Evolutionary conservation across 37 sponge, comb jelly and placozoan species (phyloP), one percentile per base, ranked within the genome.

Genomic region (Chondrilla cf. caribensis): DNA sequence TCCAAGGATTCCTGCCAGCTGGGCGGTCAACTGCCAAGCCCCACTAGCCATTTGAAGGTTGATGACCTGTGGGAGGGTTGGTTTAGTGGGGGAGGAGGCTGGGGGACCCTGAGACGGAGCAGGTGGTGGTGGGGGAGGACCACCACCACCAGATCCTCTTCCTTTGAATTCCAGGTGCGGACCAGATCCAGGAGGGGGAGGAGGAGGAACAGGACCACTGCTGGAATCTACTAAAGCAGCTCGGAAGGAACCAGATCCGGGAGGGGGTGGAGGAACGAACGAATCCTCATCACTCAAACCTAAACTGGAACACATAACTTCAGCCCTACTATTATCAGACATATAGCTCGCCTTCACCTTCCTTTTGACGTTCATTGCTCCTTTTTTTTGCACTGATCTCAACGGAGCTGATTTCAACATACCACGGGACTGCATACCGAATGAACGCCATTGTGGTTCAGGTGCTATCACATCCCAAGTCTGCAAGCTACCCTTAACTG

Each of bases 401-500:
- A n/a, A n/a, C n/a, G n/a, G n/a, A n/a, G n/a, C n/a, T n/a, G n/a
- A n/a, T n/a, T n/a, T n/a, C n/a, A n/a, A n/a, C n/a, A n/a, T n/a
- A n/a, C n/a, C n/a, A n/a, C n/a, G n/a, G n/a, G n/a, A n/a, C n/a
- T n/a, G n/a, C n/a, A n/a, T n/a, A n/a, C n/a, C n/a, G n/a, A n/a
- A n/a, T n/a, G n/a, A n/a, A n/a, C n/a, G n/a, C n/a, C n/a, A n/a
- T n/a, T n/a, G 51, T 14, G 51, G 67, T 32, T 31, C 25, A 39
- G 44, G 58, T 1, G 80, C 80, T 17, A 38, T n/a, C 7, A 82
- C 51, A 37, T 90, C 86, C 83, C 83, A 90, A 1, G 64, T 58
- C 77, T 86, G 77, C 58, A 90, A 71, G 28, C 87, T 83, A 15
- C 91, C 91, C 44, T 84, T 70, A 0, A 90, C 80, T 28, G 91